Base-by-base conservation (phyloP, 2,888 invertebrate genomes). In the Lacanobia wlatinum region DNA sequence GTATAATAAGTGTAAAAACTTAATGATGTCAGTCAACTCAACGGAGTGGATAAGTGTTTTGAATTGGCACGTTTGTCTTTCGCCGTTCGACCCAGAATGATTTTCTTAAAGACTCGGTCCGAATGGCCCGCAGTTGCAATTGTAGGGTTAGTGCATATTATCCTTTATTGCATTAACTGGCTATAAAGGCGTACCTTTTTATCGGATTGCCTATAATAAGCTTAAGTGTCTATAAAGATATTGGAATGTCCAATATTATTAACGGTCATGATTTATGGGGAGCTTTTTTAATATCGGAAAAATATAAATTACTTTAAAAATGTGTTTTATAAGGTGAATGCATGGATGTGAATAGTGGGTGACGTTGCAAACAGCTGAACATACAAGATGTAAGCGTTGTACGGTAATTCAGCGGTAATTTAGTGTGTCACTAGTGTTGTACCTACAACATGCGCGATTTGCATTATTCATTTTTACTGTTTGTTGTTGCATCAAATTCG, bases 1-100 rank as follows among this genome's bases (percentile, higher is more conserved):
- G 91, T 93, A 92, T 94, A 93, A 94, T 94, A 93, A 89, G 88
- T 90, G 87, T 85, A 87, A 90, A 88, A 92, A 89, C 84, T 87
- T 83, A 85, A 88, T 87, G 75, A 87, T 80, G 59, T 69, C 78
- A 80, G 83, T 84, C 78, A 81, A 78, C 78, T 83, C 75, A 84
- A 68, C 63, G 63, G 78, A 76, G 69, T 71, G 60, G 48, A 73
- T 77, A 75, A 74, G 64, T 78, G 72, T 73, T 81, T 71, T 73
- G 73, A 74, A 80, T 78, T 69, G 73, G 63, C 62, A 65, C 34
- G 52, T 59, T 59, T 40, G 40, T 14, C 40, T 40, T 14, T 21
- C 58, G n/a, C 18, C 6, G 34, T 77, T 74, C 58, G 58, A 12
- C 21, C 34, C 66, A 28, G 55, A 66, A 70, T 56, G 23, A 71